Evolutionary conservation across 1,140 invertebrate species (phyloP), one percentile per base, ranked within the genome.

Genomic region (Atta colombica): DNA sequence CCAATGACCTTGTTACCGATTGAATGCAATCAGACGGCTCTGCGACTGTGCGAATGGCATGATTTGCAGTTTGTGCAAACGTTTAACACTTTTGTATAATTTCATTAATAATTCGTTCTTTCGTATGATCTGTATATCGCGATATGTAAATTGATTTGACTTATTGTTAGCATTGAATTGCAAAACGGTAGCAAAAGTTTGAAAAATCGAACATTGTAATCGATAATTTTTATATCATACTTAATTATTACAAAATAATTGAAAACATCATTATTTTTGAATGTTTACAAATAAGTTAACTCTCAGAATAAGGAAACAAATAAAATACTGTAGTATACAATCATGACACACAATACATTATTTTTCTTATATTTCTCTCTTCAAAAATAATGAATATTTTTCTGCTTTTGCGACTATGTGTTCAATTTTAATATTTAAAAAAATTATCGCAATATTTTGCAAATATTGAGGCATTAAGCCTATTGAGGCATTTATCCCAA

Each of bases 1-100:
- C 80, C 69, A 84, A 74, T 84, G 80, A 84, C 80, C 80, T 84
- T 84, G 80, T 84, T 84, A 39, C 69, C 69, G 80, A 63, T 74
- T 82, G 80, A 82, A 82, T 72, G 66, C 55, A 49, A 80, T 80
- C 77, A 10, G 80, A 61, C 28, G 39, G 12, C 69, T 81, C 31
- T 51, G 21, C 55, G 65, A 28, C 49, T 82, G 51, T 25, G 25
- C 69, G 80, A 58, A n/a, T 35, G 68, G 58, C 55, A 63, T 84
- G 80, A 84, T 84, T 84, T 74, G 80, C 69, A 75, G 39, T 84
- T 84, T 84, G 39, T 68, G 80, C 69, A 82, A 82, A 14, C 80
- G 28, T 75, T 84, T 75, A 84, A 75, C 69, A 75, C 55, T 75
- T 84, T 82, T 58, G 35, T 49, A n/a, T n/a, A 7, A 25, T 28